Evolutionary conservation across 2,888 invertebrate species (phyloP), one percentile per base, ranked within the genome.

Genomic region (Romanomermis culicivorax): DNA sequence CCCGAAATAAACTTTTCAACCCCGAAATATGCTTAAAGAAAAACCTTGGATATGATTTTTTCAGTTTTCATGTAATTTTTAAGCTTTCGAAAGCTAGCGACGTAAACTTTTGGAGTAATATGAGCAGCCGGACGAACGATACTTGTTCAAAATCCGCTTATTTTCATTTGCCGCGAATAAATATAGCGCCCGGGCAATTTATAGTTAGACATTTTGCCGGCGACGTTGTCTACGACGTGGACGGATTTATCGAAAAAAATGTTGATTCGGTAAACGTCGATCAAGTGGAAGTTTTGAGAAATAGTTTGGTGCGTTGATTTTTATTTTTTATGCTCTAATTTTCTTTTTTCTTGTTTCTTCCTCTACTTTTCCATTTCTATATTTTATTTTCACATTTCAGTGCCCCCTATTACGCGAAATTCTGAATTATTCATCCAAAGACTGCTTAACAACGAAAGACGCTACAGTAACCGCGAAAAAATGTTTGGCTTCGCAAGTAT

Each of bases 241-340:
- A 77, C 2, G 95, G 95, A 0, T 97, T 97, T 71, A 74, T 97
- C 4, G 93, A 95, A 67, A 97, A 97, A 75, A 97, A 97, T 71
- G 76, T 91, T 1, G 95, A 97, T 66, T 89, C 91, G 0, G 87
- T 95, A 0, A 80, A 88, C 1, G 88, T 88, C 65, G 93, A 95
- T 65, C 85, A 93, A 65, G 77, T 95, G 17, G 81, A 82, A 60
- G 73, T 77, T 17, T 68, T 78, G 61, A 71, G 72, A 64, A 72
- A 72, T 59, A 74, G 75, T 62, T 69, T 74, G 69, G 75, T 76
- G 57, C n/a, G n/a, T n/a, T n/a, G n/a, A n/a, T n/a, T n/a, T n/a
- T n/a, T n/a, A n/a, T n/a, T n/a, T n/a, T n/a, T n/a, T n/a, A n/a
- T n/a, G n/a, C n/a, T n/a, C n/a, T n/a, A n/a, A n/a, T n/a, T n/a